Percentiles rank a stretch among this genome's conserved stretches.
Evolutionary conservation across 2,888 invertebrate genomes (phyloP).

Genomic region (Drosophila basisetae): DNA sequence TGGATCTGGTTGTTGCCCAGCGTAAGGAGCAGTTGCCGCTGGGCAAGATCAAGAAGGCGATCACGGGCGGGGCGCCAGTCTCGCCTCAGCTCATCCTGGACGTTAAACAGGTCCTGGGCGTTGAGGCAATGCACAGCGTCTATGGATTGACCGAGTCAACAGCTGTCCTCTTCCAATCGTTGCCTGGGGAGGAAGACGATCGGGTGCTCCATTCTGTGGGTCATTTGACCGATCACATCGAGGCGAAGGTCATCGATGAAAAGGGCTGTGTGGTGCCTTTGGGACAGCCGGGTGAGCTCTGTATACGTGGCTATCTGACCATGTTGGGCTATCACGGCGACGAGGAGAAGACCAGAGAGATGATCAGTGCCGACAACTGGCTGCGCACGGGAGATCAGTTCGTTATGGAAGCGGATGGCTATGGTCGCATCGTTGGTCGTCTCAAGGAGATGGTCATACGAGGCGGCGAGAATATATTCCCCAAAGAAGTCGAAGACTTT

Average conservation of each 20-base stretch:
- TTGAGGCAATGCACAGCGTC: conserved; percentile 86
- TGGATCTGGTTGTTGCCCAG: conserved; percentile 89
- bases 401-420: conserved; percentile 88
- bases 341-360: conserved; percentile 89
- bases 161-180: conserved; percentile 86
- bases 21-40: conserved; percentile 85
- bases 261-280: conserved; percentile 88
- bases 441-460: conserved; percentile 92
- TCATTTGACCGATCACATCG: conserved; percentile 86
- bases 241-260: conserved; percentile 88
- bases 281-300: conserved; percentile 90
- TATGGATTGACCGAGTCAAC: conserved; percentile 88
- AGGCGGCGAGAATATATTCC: conserved; percentile 93
- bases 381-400: conserved; percentile 89
- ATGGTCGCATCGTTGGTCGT: conserved; percentile 89
- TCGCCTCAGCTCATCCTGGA: conserved; percentile 87
- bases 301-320: conserved; percentile 89
- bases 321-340: conserved; percentile 93
- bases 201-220: conserved; percentile 87
- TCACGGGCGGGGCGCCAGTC: conserved; percentile 91
- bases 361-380: conserved; percentile 89
- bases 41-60: conserved; percentile 86
- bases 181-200: conserved; percentile 85
- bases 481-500: conserved; percentile 91
- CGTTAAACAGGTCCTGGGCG: conserved; percentile 85